Evolutionary conservation across 2,888 invertebrate species (phyloP), one percentile per base, ranked within the genome.

Genomic region (Unio delphinus): DNA sequence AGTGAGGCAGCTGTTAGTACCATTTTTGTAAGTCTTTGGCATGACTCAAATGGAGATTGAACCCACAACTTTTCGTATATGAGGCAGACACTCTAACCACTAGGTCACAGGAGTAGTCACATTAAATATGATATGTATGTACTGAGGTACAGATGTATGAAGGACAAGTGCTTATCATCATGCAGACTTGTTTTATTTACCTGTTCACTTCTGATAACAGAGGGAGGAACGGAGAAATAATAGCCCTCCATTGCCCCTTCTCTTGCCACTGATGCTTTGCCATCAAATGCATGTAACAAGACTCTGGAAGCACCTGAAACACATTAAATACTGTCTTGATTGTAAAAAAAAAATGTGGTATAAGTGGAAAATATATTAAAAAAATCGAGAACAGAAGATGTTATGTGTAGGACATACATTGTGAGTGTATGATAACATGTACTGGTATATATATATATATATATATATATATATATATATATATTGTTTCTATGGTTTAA

Each of bases 271-370:
- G 89, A 86, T 3, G 86, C 82, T 68, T 82, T 85, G 4, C 91
- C 91, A 79, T 90, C 90, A 82, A 91, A 91, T 3, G 91, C 91
- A 82, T 91, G 91, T 61, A 91, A 77, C 55, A 90, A 80, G 1
- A 87, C 91, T 45, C 83, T 80, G 26, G 72, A 73, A 5, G 87
- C 89, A 58, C 86, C 88, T 87, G 74, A 15, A 72, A 72, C 55
- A 45, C 45, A 45, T 45, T 15, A 45, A 15, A 45, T 61, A 28
- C 30, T 60, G 26, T 7, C 20, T 60, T 60, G 6, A 28, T 8
- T 60, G 23, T 23, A 23, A 23, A 23, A 23, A 60, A 60, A 60
- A 61, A 4, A 1, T 30, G 2, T 20, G 7, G 61, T 11, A 45
- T 15, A 45, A 45, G 15, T 45, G 45, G 45, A 45, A 15, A 45